Evolutionary conservation across 2,113 vertebrate genomes (phyloP).

Genomic region (Campylorhamphus procurvoides): DNA sequence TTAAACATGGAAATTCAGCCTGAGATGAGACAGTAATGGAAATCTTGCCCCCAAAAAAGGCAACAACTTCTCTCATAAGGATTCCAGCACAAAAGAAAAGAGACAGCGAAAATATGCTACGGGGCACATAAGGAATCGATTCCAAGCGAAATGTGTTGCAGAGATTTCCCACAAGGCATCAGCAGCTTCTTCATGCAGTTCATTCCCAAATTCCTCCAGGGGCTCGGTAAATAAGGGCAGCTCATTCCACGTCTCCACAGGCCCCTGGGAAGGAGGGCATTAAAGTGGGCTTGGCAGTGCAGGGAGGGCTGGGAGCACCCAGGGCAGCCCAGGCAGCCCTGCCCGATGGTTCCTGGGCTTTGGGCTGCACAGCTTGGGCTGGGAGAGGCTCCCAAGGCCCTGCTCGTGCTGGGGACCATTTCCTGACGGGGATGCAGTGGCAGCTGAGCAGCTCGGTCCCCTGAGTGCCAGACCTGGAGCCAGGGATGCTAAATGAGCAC

Average conservation of each 20-base stretch:
- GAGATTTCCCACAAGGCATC: conserved; percentile 48
- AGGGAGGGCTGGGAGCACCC: not conserved
- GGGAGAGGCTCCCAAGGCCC: not conserved
- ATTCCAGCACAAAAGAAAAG: conserved; percentile 33
- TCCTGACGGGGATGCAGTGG: not conserved
- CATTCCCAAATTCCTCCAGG: conserved; percentile 33
- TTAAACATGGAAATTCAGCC: conserved; percentile 51
- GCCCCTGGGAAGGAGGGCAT: not conserved
- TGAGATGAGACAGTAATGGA: conserved; percentile 31
- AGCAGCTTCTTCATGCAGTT: conserved; percentile 25
- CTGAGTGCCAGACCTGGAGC: not conserved
- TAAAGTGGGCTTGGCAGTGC: not conserved
- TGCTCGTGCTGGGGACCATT: not conserved
- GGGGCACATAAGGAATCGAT: conserved; percentile 33
- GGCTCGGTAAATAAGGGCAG: not conserved
- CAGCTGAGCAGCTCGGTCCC: not conserved
- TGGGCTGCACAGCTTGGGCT: not conserved
- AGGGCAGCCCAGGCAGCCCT: not conserved
- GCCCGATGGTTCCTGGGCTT: not conserved
- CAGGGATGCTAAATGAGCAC: not conserved
- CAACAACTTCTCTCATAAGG: conserved; percentile 27
- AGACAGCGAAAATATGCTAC: conserved; percentile 30
- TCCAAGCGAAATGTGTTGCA: conserved; percentile 40
- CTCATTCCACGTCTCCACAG: not conserved
- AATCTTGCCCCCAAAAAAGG: conserved; percentile 32